Conservation (phyloP, 2,797 vertebrate species). For the Alca torda region DNA sequence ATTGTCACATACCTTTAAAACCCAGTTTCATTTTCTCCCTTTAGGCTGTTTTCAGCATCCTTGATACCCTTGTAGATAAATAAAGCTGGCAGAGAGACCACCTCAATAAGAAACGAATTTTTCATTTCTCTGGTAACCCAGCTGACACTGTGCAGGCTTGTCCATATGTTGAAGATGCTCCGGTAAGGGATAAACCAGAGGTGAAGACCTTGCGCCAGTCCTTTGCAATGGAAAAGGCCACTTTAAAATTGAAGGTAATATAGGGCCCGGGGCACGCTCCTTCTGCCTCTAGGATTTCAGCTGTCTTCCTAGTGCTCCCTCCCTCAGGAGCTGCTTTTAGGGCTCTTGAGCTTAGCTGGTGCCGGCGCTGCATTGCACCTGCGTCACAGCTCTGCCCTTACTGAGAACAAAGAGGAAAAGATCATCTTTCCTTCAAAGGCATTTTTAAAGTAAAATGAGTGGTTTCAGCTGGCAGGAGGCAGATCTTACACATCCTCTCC, state of each 20-base stretch:
- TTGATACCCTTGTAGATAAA: background rate
- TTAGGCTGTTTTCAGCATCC: background rate
- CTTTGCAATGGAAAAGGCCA: background rate
- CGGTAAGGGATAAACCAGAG: background rate
- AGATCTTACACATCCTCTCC: background rate
- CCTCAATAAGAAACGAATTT: background rate
- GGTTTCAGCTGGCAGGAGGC: background rate
- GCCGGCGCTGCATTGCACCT: background rate
- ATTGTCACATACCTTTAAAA: conserved; percentile 9
- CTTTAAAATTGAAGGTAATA: background rate
- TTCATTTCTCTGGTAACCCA: background rate
- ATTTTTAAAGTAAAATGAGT: background rate
- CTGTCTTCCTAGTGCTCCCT: background rate
- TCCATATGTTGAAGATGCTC: background rate
- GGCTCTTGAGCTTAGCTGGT: background rate
- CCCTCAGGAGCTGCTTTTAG: background rate
- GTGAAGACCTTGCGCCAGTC: background rate
- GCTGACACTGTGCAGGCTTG: background rate
- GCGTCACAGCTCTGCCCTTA: background rate
- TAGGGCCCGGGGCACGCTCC: background rate
- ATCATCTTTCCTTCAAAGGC: background rate
- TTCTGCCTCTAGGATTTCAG: background rate
- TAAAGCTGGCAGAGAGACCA: background rate
- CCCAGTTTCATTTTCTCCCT: conserved; percentile 4
- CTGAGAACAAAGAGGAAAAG: background rate